A percentile compares a stretch with the other conserved stretches of the same genome.
Evolutionary conservation across 2,888 invertebrate species (phyloP).

Genomic region (Himalopsyche kuldschensis): DNA sequence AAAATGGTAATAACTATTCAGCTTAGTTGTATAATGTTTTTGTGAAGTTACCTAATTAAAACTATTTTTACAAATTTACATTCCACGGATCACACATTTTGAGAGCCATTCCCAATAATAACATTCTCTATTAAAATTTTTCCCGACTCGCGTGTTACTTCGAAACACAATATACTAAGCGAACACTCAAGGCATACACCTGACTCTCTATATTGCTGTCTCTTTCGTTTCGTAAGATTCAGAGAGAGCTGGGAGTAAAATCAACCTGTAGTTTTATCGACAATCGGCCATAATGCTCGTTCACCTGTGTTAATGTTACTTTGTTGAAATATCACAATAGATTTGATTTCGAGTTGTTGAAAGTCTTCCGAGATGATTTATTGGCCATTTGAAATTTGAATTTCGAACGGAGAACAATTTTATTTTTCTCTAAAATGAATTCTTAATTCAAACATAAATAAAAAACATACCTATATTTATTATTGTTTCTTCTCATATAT

Average conservation of each 20-base stretch:
- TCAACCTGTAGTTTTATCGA: not conserved
- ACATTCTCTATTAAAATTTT: constrained; percentile 20
- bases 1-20: too few relatives aligned
- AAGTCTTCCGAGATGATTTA: constrained; percentile 17
- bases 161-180: not conserved
- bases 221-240: not conserved
- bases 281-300: constrained; percentile 3
- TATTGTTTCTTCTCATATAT: too few relatives aligned
- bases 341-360: constrained; percentile 20
- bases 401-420: not conserved
- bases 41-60: too few relatives aligned
- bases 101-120: constrained; percentile 3
- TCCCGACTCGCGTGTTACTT: not conserved
- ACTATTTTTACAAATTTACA: too few relatives aligned
- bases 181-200: not conserved
- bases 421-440: not conserved
- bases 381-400: constrained; percentile 2
- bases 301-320: not conserved
- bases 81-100: not conserved
- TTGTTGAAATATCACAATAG: constrained; percentile 10
- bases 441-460: too few relatives aligned
- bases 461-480: too few relatives aligned
- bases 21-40: too few relatives aligned
- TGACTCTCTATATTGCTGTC: not conserved
- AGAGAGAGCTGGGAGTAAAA: not conserved